phyloP scores from a whole-genome alignment of 2,888 invertebrate genomes.

The Hololepta plana region DNA sequence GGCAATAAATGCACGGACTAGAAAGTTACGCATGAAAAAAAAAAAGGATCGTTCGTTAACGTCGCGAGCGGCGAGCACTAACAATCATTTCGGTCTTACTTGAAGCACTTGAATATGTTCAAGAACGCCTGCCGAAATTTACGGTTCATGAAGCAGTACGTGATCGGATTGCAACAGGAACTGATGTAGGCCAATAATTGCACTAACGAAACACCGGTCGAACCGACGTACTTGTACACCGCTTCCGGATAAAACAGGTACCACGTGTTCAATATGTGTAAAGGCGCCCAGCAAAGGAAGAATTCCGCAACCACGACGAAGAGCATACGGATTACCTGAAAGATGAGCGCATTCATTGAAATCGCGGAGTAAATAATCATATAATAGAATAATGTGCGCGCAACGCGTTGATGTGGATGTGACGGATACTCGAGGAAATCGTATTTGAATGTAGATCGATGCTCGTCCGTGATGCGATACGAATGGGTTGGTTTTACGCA shows the following conservation, averaged over 20 bases:
- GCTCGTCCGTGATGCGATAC: no score
- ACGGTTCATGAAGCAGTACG: constrained; percentile 50
- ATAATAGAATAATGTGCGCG: no score
- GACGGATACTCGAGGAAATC: no score
- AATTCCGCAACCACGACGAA: constrained; percentile 50
- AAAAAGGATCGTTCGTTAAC: no score
- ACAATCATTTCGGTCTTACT: constrained; percentile 5
- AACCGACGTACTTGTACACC: constrained; percentile 31
- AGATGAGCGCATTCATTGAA: constrained; percentile 1
- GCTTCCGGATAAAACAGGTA: constrained; percentile 30
- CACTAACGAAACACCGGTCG: constrained; percentile 32
- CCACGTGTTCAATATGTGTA: constrained; percentile 39
- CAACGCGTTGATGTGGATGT: no score
- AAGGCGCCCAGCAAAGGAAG: constrained; percentile 52
- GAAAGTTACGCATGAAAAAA: no score
- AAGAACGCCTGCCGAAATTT: constrained; percentile 45
- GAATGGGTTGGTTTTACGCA: no score
- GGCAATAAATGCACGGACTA: no score
- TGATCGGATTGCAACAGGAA: constrained; percentile 48
- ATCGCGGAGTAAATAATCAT: no score
- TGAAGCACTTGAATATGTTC: constrained; percentile 31
- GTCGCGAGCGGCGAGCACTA: no score
- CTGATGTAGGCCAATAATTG: constrained; percentile 41
- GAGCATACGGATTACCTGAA: constrained; percentile 45
- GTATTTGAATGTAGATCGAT: no score